phyloP scores from a whole-genome alignment of 2,113 vertebrate genomes.

The Corythaeola cristata region DNA sequence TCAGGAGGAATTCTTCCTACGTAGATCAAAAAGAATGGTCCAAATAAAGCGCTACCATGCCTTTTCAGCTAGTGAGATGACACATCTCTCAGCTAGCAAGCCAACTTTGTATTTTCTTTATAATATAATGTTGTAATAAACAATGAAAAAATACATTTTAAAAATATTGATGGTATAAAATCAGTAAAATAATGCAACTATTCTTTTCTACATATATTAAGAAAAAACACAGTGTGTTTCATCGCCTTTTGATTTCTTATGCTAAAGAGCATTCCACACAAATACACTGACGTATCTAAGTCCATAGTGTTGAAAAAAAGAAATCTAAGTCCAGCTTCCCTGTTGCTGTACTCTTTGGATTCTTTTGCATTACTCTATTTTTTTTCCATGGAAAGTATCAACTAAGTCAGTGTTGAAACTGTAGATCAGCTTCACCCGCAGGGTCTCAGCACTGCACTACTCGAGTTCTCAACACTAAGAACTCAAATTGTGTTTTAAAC shows the following conservation, averaged over 20 bases:
- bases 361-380: neutral
- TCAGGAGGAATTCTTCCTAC: neutral
- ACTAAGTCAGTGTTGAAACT: neutral
- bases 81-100: neutral
- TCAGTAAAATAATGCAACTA: neutral
- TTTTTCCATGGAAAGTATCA: neutral
- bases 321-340: neutral
- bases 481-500: neutral
- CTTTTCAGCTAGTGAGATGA: neutral
- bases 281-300: neutral
- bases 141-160: neutral
- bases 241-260: neutral
- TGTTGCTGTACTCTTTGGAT: neutral
- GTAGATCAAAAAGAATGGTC: neutral
- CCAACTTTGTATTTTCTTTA: neutral
- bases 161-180: neutral
- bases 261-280: neutral
- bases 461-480: neutral
- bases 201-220: neutral
- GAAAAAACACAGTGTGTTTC: neutral
- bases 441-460: neutral
- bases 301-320: neutral
- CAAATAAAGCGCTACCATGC: rapidly evolving
- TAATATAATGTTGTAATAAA: neutral
- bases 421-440: neutral